Base-by-base conservation (phyloP, 2,797 vertebrate genomes). In the Protonibea diacanthus region DNA sequence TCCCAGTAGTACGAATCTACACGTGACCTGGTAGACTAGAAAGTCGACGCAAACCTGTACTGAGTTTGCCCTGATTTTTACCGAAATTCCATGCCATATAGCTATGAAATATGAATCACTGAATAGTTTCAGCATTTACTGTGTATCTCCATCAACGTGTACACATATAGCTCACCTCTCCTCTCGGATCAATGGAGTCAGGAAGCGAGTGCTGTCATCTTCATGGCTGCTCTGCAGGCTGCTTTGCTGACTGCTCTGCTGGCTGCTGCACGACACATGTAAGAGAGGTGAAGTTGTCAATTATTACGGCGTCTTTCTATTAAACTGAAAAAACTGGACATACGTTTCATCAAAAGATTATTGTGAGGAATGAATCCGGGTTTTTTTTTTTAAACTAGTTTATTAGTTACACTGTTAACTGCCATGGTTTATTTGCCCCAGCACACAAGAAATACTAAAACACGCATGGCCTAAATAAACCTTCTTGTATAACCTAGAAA, bases 221-320 rank as follows among this genome's bases (percentile, higher is more conserved):
- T 99, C 97, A 6, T 97, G 97, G 94, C 97, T 98, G 91, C 97
- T 98, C 74, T 96, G 97, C 83, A 96, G 97, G 77, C 96, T 97
- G 94, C 93, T 95, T 88, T 97, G 95, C 79, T 94, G 95, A 80
- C 96, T 97, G 93, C 91, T 85, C 56, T 83, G 78, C 74, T 90
- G 87, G 85, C 96, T 97, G 95, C 93, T 95, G 94, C n/a, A 85
- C 27, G 55, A 47, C 40, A 84, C 59, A 82, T 8, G 63, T 66
- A 20, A 88, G 18, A 85, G 3, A 82, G 51, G 62, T 33, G 15
- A 61, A 51, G 15, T 21, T 57, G 53, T 74, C 20, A 78, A 33
- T 74, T 4, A 74, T 74, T 44, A 59, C 1, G 13, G 20, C 17
- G 5, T 8, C 5, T 1, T 10, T 40, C 13, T n/a, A 25, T 20